These are phyloP conservation scores for Xiphydria camelus DNA, from an alignment of 2,888 invertebrate genomes.

Conservation along the genomic window DNA sequence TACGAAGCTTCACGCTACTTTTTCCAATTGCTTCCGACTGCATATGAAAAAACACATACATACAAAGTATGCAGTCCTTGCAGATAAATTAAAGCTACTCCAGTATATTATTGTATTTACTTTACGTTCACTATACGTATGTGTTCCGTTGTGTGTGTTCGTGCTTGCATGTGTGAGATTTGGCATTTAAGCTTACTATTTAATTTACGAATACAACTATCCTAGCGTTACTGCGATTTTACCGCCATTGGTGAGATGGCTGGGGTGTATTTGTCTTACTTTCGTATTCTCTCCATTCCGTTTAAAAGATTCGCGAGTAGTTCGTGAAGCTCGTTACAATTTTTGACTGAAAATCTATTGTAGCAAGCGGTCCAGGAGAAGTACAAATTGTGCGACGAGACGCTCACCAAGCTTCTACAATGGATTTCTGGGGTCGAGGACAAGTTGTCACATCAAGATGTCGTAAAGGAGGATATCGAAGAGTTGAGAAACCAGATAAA, in stretches of 20 bases:
- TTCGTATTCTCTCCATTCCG: slow-evolving; percentile 7
- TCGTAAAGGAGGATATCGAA: slow-evolving; percentile 84
- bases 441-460: slow-evolving; percentile 81
- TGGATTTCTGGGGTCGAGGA: slow-evolving; percentile 88
- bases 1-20: slow-evolving; percentile 31
- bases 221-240: slow-evolving; percentile 19
- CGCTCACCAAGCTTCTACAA: slow-evolving; percentile 78
- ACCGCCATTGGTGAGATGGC: slow-evolving; percentile 50
- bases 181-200: slow-evolving; percentile 43
- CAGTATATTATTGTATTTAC: neutral
- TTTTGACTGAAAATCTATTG: too few relatives aligned
- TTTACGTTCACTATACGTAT: slow-evolving; percentile 18
- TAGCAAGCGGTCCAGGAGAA: slow-evolving; percentile 96
- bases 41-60: slow-evolving; percentile 36
- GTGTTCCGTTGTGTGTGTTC: slow-evolving; percentile 49
- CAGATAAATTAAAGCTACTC: slow-evolving; percentile 50
- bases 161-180: slow-evolving; percentile 57
- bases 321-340: too few relatives aligned
- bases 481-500: slow-evolving; percentile 88
- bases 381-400: slow-evolving; percentile 88
- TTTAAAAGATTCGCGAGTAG: too few relatives aligned
- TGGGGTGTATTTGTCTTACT: slow-evolving; percentile 23
- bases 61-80: slow-evolving; percentile 44
- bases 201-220: slow-evolving; percentile 22
- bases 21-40: slow-evolving; percentile 37